A percentile compares a stretch with the other conserved stretches of the same genome.
phyloP scores from a whole-genome alignment of 2,888 invertebrate species.

The Megamerina dolium region DNA sequence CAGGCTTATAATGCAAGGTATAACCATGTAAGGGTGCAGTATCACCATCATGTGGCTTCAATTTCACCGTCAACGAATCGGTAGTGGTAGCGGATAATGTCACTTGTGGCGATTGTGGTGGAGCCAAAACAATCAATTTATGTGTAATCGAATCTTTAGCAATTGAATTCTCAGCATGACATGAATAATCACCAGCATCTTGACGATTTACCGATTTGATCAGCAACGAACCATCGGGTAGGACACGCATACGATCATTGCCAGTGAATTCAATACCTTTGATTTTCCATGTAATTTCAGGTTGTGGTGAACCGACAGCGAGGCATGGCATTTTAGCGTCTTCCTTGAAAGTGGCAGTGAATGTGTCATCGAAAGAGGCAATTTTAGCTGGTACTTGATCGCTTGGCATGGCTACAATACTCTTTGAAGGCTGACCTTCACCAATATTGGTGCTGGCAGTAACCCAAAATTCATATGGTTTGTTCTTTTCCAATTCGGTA shows the following conservation, averaged over 20 bases:
- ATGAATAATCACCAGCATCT: slow-evolving; percentile 92
- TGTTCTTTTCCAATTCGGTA: slow-evolving; percentile 70
- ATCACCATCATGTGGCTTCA: slow-evolving; percentile 69
- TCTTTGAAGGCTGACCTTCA: slow-evolving; percentile 85
- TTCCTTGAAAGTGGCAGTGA: slow-evolving; percentile 86
- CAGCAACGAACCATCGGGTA: slow-evolving; percentile 86
- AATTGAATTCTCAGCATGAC: slow-evolving; percentile 86
- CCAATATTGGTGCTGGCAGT: slow-evolving; percentile 91
- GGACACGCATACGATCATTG: slow-evolving; percentile 74
- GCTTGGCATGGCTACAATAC: slow-evolving; percentile 77
- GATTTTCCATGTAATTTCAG: slow-evolving; percentile 84
- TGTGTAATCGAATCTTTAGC: slow-evolving; percentile 90
- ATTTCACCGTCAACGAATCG: slow-evolving; percentile 65
- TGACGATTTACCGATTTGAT: slow-evolving; percentile 82
- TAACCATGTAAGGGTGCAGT: slow-evolving; percentile 88
- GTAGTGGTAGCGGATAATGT: slow-evolving; percentile 68
- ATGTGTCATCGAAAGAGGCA: slow-evolving; percentile 90
- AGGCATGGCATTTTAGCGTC: slow-evolving; percentile 86
- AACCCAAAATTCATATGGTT: slow-evolving; percentile 90
- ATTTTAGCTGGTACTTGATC: slow-evolving; percentile 81
- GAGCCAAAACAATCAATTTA: slow-evolving; percentile 73
- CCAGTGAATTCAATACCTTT: slow-evolving; percentile 73
- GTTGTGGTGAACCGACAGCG: slow-evolving; percentile 86
- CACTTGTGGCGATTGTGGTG: slow-evolving; percentile 72
- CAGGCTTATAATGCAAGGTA: slow-evolving; percentile 83